A percentile compares a stretch with the other conserved stretches of the same genome.
These are phyloP conservation scores for Ictidomys tridecemlineatus DNA, from an alignment of 2,113 vertebrate species.

Conservation along the genomic window DNA sequence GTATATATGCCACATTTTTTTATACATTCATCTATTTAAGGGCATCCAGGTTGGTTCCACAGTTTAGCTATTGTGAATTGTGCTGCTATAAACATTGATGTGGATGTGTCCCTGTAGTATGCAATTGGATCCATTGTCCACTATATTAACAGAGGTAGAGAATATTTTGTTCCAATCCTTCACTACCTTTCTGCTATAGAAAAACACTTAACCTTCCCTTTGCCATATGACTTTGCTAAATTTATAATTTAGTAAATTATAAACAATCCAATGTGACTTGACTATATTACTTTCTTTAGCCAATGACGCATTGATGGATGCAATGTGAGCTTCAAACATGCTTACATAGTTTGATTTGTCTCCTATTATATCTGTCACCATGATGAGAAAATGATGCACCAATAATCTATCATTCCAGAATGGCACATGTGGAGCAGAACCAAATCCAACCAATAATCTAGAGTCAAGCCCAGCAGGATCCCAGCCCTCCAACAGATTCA, in stretches of 20 bases:
- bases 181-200: not conserved
- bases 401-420: not conserved
- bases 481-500: not conserved
- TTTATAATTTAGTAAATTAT: not conserved
- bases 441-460: not conserved
- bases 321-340: not conserved
- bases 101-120: too few species aligned
- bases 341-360: not conserved
- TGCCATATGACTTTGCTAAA: constrained; percentile 20
- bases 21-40: too few species aligned
- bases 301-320: not conserved
- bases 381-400: not conserved
- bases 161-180: constrained; percentile 41
- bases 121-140: not conserved
- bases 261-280: not conserved
- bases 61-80: too few species aligned
- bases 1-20: too few species aligned
- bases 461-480: not conserved
- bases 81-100: too few species aligned
- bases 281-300: not conserved
- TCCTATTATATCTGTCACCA: not conserved
- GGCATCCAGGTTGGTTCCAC: too few species aligned
- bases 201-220: not conserved
- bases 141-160: not conserved
- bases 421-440: not conserved